These are phyloP conservation scores for Panonychus citri DNA, from an alignment of 1,140 invertebrate genomes.

Conservation along the genomic window DNA sequence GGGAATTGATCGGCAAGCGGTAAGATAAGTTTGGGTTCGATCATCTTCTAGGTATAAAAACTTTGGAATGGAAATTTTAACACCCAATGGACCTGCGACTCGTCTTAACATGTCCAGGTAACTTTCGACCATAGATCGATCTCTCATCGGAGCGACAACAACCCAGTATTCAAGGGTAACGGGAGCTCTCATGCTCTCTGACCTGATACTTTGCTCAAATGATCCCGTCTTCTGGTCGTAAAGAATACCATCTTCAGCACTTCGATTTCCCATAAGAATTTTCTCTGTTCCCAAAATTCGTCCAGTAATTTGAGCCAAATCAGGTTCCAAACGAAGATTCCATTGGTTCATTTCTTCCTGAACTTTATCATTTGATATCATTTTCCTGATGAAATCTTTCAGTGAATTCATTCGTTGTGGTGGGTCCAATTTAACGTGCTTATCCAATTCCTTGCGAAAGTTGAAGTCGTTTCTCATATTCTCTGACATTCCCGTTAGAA, in stretches of 20 bases:
- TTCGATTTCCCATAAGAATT: not conserved
- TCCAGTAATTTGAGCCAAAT: conserved; percentile 22
- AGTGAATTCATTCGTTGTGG: conserved; percentile 2
- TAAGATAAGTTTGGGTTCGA: not conserved
- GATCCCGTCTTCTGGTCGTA: not conserved
- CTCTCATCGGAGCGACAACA: not conserved
- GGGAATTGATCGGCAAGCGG: not conserved
- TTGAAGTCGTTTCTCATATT: conserved; percentile 12
- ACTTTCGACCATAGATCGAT: not conserved
- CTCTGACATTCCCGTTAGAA: conserved; percentile 21
- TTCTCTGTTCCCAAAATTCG: not conserved
- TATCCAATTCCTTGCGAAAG: conserved; percentile 34
- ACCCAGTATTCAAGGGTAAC: not conserved
- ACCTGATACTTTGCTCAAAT: not conserved
- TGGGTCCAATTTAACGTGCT: conserved; percentile 37
- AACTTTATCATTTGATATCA: conserved; percentile 20
- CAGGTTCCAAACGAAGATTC: conserved; percentile 22
- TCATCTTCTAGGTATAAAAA: not conserved
- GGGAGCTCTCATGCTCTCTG: not conserved
- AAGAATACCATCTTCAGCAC: not conserved
- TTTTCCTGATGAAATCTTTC: conserved; percentile 15
- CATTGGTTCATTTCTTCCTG: conserved; percentile 22
- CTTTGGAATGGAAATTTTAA: conserved; percentile 18
- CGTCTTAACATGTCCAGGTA: conserved; percentile 13
- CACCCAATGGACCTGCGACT: conserved; percentile 21